Base-by-base conservation (phyloP, 2,113 vertebrate species). In the Eurystomus gularis region DNA sequence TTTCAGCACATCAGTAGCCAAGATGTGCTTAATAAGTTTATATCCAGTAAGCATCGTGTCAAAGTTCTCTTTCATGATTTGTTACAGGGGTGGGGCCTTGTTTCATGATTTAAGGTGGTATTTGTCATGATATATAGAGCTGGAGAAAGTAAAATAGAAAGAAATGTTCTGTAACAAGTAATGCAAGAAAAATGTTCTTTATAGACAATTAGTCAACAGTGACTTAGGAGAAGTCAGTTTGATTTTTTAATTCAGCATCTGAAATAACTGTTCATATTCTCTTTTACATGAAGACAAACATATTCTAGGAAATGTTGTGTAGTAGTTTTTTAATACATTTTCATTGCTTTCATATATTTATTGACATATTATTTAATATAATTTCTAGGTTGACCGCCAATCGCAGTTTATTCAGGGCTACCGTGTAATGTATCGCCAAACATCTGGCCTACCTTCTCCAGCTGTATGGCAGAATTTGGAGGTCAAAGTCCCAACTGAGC, bases 381-480 rank as follows among this genome's bases (percentile, higher is more conserved):
- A 19, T 86, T 92, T 93, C 48, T 33, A 99, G 99, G 99, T 99
- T 88, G 99, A 99, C 84, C 99, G 99, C 31, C 99, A 99, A 89
- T 99, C 99, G 12, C 99, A 99, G 97, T 99, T 99, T 94, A 99
- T 99, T 96, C 99, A 99, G 97, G 99, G 99, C 65, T 99, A 99
- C 97, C 95, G 99, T 39, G 98, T 99, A 54, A 97, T 99, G 95
- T 99, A 99, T 87, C 98, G 99, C 60, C 99, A 99, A 93, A 99
- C 98, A 2, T 99, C 99, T 2, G 99, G 99, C 5, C 97, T 99
- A 39, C 98, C 98, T 9, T 97, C 98, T 8, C 98, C 99, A 3
- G 97, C 99, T 16, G 54, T 93, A 1, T 99, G 99, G 99, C 99
- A 99, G 97, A 99, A 96, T 57, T 96, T 99, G 93, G 99, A 99